Base-by-base conservation (phyloP, 2,113 vertebrate genomes). In the Siphamia tubifer region DNA sequence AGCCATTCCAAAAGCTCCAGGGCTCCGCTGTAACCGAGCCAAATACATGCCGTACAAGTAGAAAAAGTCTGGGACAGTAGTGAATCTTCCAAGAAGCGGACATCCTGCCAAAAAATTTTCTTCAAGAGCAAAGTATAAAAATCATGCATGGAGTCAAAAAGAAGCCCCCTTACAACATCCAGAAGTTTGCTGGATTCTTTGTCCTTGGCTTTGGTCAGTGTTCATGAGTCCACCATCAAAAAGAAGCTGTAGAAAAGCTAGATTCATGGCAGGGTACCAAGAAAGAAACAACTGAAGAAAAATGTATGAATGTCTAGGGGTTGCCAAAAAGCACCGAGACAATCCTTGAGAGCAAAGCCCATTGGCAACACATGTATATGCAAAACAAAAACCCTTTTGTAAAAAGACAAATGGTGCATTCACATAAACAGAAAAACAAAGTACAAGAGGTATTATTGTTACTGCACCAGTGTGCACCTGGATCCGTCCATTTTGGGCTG, bases 1-100 rank as follows among this genome's bases (percentile, higher is more conserved):
- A 71, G 36, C 73, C 49, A 35, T 69, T 76, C 73, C 68, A 55
- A 74, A 81, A 70, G 27, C 72, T 79, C 72, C 12, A 21, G 56
- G 81, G 54, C 24, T 74, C 68, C 64, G 9, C 27, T 85, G 73
- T 73, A 47, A 56, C 58, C 19, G 16, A 8, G 70, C 87, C 85
- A 80, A 30, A 58, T 53, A 44, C 54, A 63, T 48, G 28, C 47
- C 21, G 13, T 49, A 65, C 43, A 51, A 62, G 48, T 1, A 20
- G 47, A 74, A 49, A 60, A 74, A 67, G 52, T 68, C 55, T 45
- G 39, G 43, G 61, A 82, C 42, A 44, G 16, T 16, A 25, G 31
- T 63, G 74, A 72, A 77, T 78, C 74, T 72, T 74, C 68, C 74
- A 79, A 68, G 36, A 48, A 54, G 49, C 39, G 7, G 25, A 52